Evolutionary conservation across 2,888 invertebrate genomes (phyloP), one percentile per base, ranked within the genome.

Genomic region (Macaria notata): DNA sequence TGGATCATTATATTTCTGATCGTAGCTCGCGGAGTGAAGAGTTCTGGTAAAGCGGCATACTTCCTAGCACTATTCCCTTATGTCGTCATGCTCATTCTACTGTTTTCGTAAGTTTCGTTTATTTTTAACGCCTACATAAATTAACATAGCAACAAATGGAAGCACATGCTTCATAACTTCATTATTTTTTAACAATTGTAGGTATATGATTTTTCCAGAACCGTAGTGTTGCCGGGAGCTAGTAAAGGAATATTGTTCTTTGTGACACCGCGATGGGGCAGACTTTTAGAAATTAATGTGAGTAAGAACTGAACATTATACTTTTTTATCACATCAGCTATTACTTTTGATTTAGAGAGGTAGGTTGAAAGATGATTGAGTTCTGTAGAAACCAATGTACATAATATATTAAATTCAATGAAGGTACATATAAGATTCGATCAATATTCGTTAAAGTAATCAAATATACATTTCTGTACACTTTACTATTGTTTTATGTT

Each of bases 61-160:
- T 96, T 98, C 81, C 94, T 98, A 9, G 98, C 98, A 0, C 81
- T 97, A 2, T 97, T 97, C 78, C 97, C 97, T 0, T 96, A 96
- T 73, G 92, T 95, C 3, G 94, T 97, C 48, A 93, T 97, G 82
- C 84, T 96, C 54, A 93, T 94, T 33, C 83, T 97, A 46, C 92
- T 97, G 8, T 93, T 96, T 48, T 92, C 88, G 86, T 92, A 72
- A 72, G 75, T 73, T 39, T 33, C 4, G 4, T 6, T 4, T 36
- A 2, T 36, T 36, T 36, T 4, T 36, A 36, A 36, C 33, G 33
- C 33, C 33, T 36, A 36, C 33, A 4, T 6, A 7, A 36, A 36
- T 36, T 7, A 4, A 36, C 4, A 36, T 36, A 36, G 33, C 33
- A 36, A 36, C 4, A 4, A 36, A 36, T 4, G 33, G 19, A 19